Base-by-base conservation (phyloP, 2,888 invertebrate species). In the Brassicogethes aeneus region DNA sequence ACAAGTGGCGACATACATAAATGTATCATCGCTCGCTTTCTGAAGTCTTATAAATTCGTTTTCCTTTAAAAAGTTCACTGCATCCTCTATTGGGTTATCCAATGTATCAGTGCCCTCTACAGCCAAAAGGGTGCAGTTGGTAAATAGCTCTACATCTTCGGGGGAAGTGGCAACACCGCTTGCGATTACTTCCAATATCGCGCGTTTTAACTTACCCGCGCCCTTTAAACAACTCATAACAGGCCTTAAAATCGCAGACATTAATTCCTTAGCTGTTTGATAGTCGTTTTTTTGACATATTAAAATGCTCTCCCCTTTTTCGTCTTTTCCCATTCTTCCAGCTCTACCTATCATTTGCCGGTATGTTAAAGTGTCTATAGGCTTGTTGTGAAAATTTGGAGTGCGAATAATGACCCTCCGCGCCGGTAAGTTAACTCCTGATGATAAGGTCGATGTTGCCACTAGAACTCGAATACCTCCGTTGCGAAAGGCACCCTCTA, bases 341-440 rank as follows among this genome's bases (percentile, higher is more conserved):
- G 97, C 96, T 54, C 97, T 76, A 1, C 97, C 99, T 57, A 91
- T 84, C 99, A 99, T 99, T 73, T 99, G 97, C 48, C 83, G 83
- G 60, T 95, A 95, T 1, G 85, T 83, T 13, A 92, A 71, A 39
- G 82, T 79, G 68, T 91, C 89, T 54, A 96, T 78, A 17, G 82
- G 76, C 54, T 77, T 77, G 12, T 82, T 81, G 56, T 79, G 79
- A 65, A 91, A 92, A 37, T 85, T 73, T 7, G 94, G 91, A 2
- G 93, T 84, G 43, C 93, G 76, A 40, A 99, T 84, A 37, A 99
- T 85, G 1, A 99, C 97, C 53, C 93, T 76, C 39, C 93, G 76
- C 2, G 96, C 96, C 3, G 96, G 96, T 44, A 97, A 75, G 72
- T 97, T 97, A 0, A 97, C 96, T 17, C 94, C 95, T 30, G 95